A percentile compares a stretch with the other conserved stretches of the same genome.
Evolutionary conservation across 2,113 vertebrate genomes (phyloP).

Genomic region (Callithrix jacchus): DNA sequence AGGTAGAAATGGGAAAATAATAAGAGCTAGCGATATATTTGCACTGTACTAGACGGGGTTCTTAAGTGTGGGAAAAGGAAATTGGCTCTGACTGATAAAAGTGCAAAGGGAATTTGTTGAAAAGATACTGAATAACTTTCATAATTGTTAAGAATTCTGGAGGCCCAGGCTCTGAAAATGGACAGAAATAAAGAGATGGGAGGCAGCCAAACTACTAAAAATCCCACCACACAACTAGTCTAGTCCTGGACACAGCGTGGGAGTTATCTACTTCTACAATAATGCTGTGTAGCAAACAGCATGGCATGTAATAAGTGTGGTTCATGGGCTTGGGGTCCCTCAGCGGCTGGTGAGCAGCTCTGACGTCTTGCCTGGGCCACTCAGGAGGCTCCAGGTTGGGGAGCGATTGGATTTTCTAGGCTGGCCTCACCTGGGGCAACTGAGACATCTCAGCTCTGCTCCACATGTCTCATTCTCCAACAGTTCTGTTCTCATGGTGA

Average conservation of each 20-base stretch:
- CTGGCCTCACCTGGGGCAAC: not conserved
- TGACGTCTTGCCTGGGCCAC: not conserved
- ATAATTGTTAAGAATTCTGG: not conserved
- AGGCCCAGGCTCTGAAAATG: not conserved
- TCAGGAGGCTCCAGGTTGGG: not conserved
- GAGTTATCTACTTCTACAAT: not conserved
- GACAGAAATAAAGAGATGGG: not conserved
- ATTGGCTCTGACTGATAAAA: not conserved
- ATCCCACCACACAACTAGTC: too few relatives aligned
- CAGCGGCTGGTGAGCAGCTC: not conserved
- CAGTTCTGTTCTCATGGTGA: not conserved
- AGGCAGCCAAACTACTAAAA: not conserved
- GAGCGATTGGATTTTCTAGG: not conserved
- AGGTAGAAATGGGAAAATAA: not conserved
- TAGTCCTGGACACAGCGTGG: not conserved
- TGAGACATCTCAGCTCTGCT: not conserved
- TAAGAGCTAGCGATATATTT: not conserved
- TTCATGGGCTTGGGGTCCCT: not conserved
- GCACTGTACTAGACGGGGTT: not conserved
- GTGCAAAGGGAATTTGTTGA: not conserved
- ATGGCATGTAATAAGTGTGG: not conserved
- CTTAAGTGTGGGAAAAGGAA: slow-evolving; percentile 30
- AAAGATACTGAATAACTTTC: not conserved
- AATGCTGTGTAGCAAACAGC: not conserved
- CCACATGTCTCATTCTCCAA: not conserved